These are phyloP conservation scores for Neoniphon sammara DNA, from an alignment of 2,797 vertebrate genomes.

Conservation along the genomic window DNA sequence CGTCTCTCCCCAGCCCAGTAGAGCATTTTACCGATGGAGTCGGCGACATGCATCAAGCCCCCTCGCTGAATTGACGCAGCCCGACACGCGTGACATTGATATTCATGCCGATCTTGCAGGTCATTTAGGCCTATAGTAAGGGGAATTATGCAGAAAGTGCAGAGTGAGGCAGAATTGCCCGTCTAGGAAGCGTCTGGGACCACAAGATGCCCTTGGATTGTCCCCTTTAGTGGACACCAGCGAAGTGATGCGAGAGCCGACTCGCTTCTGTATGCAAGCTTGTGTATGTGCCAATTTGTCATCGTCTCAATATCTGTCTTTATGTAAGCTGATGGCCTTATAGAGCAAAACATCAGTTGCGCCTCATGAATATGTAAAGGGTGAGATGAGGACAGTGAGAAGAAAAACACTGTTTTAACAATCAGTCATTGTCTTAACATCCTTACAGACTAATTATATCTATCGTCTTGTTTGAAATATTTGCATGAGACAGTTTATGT, in stretches of 20 bases:
- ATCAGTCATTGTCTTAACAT: constrained; percentile 54
- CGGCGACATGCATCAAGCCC: constrained; percentile 58
- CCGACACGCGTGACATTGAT: constrained; percentile 71
- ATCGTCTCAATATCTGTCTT: constrained; percentile 62
- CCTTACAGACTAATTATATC: constrained; percentile 34
- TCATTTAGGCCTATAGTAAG: constrained; percentile 58
- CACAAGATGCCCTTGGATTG: constrained; percentile 70
- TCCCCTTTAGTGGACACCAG: constrained; percentile 48
- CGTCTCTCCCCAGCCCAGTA: not conserved
- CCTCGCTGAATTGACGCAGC: constrained; percentile 39
- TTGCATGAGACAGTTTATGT: constrained; percentile 7
- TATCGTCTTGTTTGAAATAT: not conserved
- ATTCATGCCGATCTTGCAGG: constrained; percentile 75
- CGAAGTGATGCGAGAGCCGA: constrained; percentile 2
- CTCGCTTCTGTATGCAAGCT: not conserved
- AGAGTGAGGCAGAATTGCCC: constrained; percentile 66
- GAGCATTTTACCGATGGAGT: constrained; percentile 24
- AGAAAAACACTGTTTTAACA: constrained; percentile 21
- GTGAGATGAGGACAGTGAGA: constrained; percentile 32
- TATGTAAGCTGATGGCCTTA: constrained; percentile 49
- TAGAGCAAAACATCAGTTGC: constrained; percentile 56
- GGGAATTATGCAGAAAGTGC: constrained; percentile 72
- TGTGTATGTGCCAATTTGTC: constrained; percentile 58
- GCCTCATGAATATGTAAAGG: constrained; percentile 70
- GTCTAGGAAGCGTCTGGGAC: constrained; percentile 59